Base-by-base conservation (phyloP, 1,140 invertebrate genomes). In the Tetramorium simillimum region DNA sequence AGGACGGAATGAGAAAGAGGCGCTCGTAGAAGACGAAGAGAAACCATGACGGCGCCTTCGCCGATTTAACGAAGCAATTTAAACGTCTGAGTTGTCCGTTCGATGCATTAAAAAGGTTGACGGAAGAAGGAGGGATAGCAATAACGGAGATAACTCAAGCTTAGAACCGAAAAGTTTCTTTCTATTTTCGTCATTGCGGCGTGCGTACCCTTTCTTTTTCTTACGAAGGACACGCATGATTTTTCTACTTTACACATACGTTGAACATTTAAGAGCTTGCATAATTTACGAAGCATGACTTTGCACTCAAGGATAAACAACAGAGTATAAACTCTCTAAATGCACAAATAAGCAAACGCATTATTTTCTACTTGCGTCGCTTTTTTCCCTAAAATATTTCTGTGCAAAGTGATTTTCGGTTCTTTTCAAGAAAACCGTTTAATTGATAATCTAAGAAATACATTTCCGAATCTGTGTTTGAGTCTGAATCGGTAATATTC, bases 41-140 rank as follows among this genome's bases (percentile, higher is more conserved):
- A 58, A 40, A 60, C 53, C 33, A 4, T 76, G 70, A 87, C 78
- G 88, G 85, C 89, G 89, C 89, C 78, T 87, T 67, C 65, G 58
- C 62, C 89, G 85, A 87, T 90, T 89, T 90, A 90, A 90, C 89
- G 88, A 90, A 90, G 88, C 89, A 90, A 90, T 90, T 90, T 84
- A 87, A 89, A 43, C 65, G 88, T 90, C 89, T 89, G 88, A 84
- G 70, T 89, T 67, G 77, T 81, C 46, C 77, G 76, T 81, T 49
- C 49, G 65, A 84, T 73, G 86, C 43, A 78, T 89, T 87, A 80
- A 89, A 86, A 88, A 82, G 78, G 40, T 63, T 53, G 56, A 37
- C 56, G 33, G 37, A 12, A 62, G 14, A 28, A 63, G 40, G 16
- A 28, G 60, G 65, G 33, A 21, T 63, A 69, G 75, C 72, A 80